These are phyloP conservation scores for Lanius collurio DNA, from an alignment of 2,113 vertebrate species.

Conservation along the genomic window DNA sequence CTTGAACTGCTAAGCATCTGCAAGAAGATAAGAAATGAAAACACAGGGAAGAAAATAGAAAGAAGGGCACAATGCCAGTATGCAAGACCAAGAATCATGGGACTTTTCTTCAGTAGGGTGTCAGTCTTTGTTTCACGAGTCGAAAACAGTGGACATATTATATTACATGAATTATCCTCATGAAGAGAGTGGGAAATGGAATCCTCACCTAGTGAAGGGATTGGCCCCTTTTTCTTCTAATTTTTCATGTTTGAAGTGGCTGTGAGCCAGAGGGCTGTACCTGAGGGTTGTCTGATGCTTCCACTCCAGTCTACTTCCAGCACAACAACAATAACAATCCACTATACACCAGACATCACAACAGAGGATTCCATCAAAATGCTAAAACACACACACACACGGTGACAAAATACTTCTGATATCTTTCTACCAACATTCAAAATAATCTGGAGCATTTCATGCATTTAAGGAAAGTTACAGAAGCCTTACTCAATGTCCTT, in stretches of 20 bases:
- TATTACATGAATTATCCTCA: background rate
- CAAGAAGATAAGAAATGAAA: background rate
- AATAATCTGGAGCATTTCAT: background rate
- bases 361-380: background rate
- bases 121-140: background rate
- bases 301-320: background rate
- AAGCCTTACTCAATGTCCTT: background rate
- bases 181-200: background rate
- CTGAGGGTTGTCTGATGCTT: background rate
- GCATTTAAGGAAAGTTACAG: background rate
- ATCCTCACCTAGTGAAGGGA: background rate
- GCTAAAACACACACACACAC: background rate
- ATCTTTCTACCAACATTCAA: background rate
- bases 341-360: background rate
- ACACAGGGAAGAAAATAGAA: background rate
- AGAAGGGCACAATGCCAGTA: background rate
- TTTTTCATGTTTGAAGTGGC: background rate
- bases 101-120: background rate
- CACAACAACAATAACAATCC: background rate
- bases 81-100: background rate
- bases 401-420: background rate
- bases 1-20: background rate
- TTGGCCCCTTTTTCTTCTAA: background rate
- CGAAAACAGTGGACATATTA: background rate
- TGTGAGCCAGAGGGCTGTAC: background rate